Evolutionary conservation across 2,888 invertebrate genomes (phyloP), one percentile per base, ranked within the genome.

Genomic region (Sialis lutaria): DNA sequence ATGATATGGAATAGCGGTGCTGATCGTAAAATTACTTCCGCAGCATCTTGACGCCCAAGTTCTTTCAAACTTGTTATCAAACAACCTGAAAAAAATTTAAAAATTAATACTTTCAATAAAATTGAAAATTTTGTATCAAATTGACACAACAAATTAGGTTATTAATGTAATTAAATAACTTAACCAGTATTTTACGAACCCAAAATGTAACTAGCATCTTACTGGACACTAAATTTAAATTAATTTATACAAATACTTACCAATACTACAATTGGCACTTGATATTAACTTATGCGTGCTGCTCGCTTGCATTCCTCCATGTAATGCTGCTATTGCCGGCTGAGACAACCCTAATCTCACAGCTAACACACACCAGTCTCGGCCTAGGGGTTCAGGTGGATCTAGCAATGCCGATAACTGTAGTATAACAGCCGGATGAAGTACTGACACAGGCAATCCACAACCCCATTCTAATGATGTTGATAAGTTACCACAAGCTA

Each of bases 331-430:
- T 37, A 67, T 64, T 41, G 59, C 59, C 47, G 65, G 64, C 52
- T 65, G 65, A 46, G 58, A 60, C 22, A 67, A 53, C 46, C 79
- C 79, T 48, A 86, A 67, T 52, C 77, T 70, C 45, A 79, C 73
- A 9, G 85, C 84, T 49, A 86, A 63, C 57, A 82, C 70, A 58
- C 84, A 75, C 86, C 86, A 86, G 60, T 86, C 84, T 56, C 79
- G 74, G 13, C 82, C 82, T 49, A 77, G 70, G 9, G 75, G 74
- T 60, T 80, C 80, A 1, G 82, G 81, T 12, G 80, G 80, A 64
- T 86, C 84, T 48, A 86, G 64, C 55, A 80, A 64, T 50, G 74
- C 70, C 53, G 82, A 79, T 47, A 86, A 60, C 58, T 75, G 69
- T 53, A 74, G 67, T 50, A 77, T 70, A 13, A 75, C 68, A 39